Evolutionary conservation across 2,888 invertebrate species (phyloP), one percentile per base, ranked within the genome.

Genomic region (Nephrotoma flavescens): DNA sequence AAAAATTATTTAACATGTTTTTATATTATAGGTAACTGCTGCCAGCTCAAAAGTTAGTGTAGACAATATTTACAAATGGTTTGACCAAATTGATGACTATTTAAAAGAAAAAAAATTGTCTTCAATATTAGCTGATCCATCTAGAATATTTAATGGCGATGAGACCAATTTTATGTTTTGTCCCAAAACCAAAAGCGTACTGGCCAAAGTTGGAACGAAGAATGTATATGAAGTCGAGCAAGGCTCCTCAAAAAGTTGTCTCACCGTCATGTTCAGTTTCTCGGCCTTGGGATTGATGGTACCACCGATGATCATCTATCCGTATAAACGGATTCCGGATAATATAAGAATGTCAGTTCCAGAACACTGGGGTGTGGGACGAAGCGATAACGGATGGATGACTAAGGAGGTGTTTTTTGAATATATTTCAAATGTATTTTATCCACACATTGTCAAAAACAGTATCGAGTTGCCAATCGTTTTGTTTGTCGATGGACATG

Each of bases 401-500:
- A 91, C 90, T 7, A 88, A 89, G 0, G 90, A 90, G 88, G 89
- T 89, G 4, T 91, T 92, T 88, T 91, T 88, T 88, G 90, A 92
- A 88, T 91, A 90, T 88, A 89, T 91, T 88, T 89, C 6, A 90
- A 91, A 88, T 88, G 90, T 42, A 19, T 91, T 91, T 88, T 87
- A 89, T 87, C 89, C 89, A 52, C 91, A 90, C 90, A 87, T 91
- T 44, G 57, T 88, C 44, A 88, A 89, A 87, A 89, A 90, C 86
- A 87, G 89, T 45, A 89, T 91, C 47, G 86, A 89, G 86, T 88
- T 89, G 15, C 91, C 89, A 57, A 89, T 91, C 52, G 89, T 92
- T 86, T 87, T 91, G 4, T 92, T 90, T 87, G 87, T 92, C 57
- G 92, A 92, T 88, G 90, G 90, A 19, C 91, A 91, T 87, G 86